Conservation (phyloP, 2,888 invertebrate genomes). For the Conus canariensis region DNA sequence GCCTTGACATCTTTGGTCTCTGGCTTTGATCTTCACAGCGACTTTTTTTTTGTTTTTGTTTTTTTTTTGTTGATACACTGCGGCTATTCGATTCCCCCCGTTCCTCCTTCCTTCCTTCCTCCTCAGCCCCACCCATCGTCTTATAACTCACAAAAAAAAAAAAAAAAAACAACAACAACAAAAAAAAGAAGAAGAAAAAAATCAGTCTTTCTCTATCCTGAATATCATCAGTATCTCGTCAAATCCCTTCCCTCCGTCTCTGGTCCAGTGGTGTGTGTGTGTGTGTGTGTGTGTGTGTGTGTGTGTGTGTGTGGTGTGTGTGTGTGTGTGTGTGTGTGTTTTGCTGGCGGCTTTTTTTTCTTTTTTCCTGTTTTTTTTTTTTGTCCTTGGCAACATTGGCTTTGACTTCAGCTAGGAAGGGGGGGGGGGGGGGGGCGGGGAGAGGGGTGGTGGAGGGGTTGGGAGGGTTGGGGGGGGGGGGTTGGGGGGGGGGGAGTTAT, state of each 20-base stretch:
- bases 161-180: neutral
- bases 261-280: too few species aligned
- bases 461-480: too few species aligned
- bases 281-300: too few species aligned
- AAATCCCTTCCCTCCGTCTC: neutral
- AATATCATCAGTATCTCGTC: conserved; percentile 25
- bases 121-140: too few species aligned
- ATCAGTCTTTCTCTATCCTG: neutral
- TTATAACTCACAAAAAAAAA: neutral
- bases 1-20: neutral
- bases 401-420: neutral
- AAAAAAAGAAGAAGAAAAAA: neutral
- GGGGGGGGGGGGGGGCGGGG: too few species aligned
- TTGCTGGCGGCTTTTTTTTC: too few species aligned
- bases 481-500: neutral
- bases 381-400: neutral
- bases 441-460: too few species aligned
- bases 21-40: conserved; percentile 2
- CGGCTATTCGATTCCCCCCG: neutral
- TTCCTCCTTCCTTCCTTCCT: neutral
- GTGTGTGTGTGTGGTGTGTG: too few species aligned
- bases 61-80: neutral
- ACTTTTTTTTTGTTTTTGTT: neutral
- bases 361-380: neutral
- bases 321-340: too few species aligned